Evolutionary conservation across 2,797 vertebrate species (phyloP).

Genomic region (Gobio occitaniae): DNA sequence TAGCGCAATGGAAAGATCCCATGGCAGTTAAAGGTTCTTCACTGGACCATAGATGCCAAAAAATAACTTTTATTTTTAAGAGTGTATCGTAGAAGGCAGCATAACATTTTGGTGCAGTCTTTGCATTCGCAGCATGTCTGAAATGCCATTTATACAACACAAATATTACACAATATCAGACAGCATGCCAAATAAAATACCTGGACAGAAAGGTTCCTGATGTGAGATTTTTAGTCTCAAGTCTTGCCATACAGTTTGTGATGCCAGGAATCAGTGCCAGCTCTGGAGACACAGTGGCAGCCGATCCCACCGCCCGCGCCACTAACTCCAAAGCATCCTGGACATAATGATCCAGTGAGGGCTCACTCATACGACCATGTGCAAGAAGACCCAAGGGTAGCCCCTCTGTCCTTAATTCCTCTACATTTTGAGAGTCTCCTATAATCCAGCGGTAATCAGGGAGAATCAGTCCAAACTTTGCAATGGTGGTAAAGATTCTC

Average conservation of each 20-base stretch:
- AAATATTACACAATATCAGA: not conserved
- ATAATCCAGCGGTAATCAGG: conserved; percentile 92
- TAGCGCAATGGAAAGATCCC: not conserved
- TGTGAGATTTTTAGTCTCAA: conserved; percentile 82
- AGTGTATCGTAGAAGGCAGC: not conserved
- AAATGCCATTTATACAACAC: not conserved
- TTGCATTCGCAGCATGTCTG: not conserved
- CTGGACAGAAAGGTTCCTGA: conserved; percentile 94
- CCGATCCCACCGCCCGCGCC: conserved; percentile 88
- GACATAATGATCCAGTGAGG: conserved; percentile 90
- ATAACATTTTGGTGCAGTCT: not conserved
- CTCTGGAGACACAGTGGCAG: conserved; percentile 87
- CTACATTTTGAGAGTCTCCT: conserved; percentile 94
- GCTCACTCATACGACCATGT: conserved; percentile 89
- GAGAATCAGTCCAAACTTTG: conserved; percentile 79
- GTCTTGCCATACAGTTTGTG: conserved; percentile 90
- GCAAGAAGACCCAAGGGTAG: conserved; percentile 92
- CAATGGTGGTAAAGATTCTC: conserved; percentile 83
- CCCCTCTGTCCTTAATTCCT: conserved; percentile 91
- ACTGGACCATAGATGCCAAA: not conserved
- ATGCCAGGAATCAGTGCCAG: conserved; percentile 93
- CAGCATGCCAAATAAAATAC: conserved; percentile 71
- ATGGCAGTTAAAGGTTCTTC: not conserved
- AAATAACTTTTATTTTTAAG: not conserved
- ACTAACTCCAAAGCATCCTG: conserved; percentile 93